phyloP scores from a whole-genome alignment of 2,888 invertebrate genomes.

The Harpalus rufipes region DNA sequence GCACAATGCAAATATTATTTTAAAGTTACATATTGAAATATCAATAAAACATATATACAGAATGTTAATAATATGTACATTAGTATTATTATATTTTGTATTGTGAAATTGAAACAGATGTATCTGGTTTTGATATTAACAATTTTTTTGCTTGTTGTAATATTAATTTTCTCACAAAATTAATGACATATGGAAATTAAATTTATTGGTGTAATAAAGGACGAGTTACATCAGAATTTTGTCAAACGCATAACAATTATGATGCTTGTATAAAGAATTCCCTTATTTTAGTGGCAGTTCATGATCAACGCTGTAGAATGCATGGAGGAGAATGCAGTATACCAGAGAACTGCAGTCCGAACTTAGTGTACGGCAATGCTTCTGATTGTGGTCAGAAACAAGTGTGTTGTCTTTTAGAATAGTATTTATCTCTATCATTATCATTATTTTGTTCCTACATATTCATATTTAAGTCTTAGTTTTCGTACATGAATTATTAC shows the following conservation, averaged over 20 bases:
- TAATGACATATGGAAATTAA: slow-evolving; percentile 2
- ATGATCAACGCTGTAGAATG: slow-evolving; percentile 48
- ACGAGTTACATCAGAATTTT: no score
- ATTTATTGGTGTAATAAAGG: no score
- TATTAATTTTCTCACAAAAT: no score
- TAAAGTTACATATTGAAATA: slow-evolving; percentile 15
- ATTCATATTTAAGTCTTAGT: background rate
- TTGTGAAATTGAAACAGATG: slow-evolving; percentile 13
- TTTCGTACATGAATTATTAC: background rate
- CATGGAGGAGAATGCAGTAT: slow-evolving; percentile 55
- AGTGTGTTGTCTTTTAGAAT: slow-evolving; percentile 54
- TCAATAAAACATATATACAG: background rate
- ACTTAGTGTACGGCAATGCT: slow-evolving; percentile 7
- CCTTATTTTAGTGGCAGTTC: slow-evolving; percentile 45
- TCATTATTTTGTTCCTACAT: background rate
- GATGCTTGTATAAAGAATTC: no score
- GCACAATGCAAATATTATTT: slow-evolving; percentile 27
- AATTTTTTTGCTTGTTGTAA: background rate
- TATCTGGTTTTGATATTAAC: background rate
- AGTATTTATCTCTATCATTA: background rate
- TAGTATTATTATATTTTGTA: slow-evolving; percentile 29
- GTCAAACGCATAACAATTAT: no score
- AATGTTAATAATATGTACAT: slow-evolving; percentile 11
- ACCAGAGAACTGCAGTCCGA: slow-evolving; percentile 5
- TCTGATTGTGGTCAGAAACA: slow-evolving; percentile 27